Evolutionary conservation across 2,797 vertebrate genomes (phyloP), one percentile per base, ranked within the genome.

Genomic region (Pseudotriccus pelzelni): DNA sequence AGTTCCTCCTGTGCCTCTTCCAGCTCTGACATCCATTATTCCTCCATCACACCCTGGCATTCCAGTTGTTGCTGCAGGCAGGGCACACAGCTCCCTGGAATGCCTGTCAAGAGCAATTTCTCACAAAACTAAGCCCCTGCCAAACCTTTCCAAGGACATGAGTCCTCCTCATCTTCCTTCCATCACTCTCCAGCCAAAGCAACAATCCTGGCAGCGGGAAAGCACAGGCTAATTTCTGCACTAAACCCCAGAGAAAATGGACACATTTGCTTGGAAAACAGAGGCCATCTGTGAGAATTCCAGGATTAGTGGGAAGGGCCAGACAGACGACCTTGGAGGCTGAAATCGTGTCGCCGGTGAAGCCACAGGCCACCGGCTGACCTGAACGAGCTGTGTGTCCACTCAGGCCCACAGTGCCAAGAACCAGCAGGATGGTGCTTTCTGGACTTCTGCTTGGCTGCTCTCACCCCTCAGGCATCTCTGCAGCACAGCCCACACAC

Each of bases 21-120:
- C 69, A 66, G 79, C 67, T 83, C 80, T 62, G 52, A 46, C 64
- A 92, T 87, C 75, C 84, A 39, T 69, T 85, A 73, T 89, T 93
- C 77, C 89, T 89, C 89, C 95, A 68, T 89, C 67, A 93, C 83
- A 75, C 88, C 74, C 67, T 60, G 82, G 63, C 52, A 80, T 88
- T 83, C 87, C 84, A 43, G 28, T 9, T 86, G 79, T 19, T 55
- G 69, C 10, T 34, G 92, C 75, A 79, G 80, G 81, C 79, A 87
- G 58, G 3, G 25, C 53, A 50, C 60, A 25, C 55, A 75, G 90
- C 74, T 84, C 90, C 62, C 91, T 59, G 75, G 89, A 84, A 87
- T 66, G 53, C 64, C 96, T 94, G 89, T 93, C 95, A 94, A 47
- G 88, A 95, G 83, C 70, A 72, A 96, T 92, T 95, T 80, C 72